A percentile compares a stretch with the other conserved stretches of the same genome.
phyloP scores from a whole-genome alignment of 1,140 invertebrate genomes.

The Vollenhovia emeryi region DNA sequence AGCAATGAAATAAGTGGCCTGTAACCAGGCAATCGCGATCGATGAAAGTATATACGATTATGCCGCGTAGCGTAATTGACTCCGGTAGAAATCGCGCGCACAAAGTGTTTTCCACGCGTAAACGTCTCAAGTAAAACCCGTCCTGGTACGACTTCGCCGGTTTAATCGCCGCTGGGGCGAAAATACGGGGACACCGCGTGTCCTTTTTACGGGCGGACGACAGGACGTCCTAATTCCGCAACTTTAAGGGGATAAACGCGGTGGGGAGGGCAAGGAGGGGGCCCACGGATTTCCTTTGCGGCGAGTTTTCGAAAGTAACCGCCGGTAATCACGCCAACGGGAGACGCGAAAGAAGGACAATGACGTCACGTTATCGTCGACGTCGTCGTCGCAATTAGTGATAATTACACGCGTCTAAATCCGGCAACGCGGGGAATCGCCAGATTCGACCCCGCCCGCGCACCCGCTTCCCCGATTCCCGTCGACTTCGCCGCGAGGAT shows the following conservation, averaged over 20 bases:
- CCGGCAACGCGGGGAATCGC: constrained; percentile 28
- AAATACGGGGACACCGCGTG: background rate
- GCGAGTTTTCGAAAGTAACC: constrained; percentile 19
- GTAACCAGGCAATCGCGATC: background rate
- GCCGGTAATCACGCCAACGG: background rate
- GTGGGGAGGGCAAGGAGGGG: no score
- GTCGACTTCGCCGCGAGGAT: background rate
- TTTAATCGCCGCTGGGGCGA: background rate
- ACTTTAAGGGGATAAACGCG: background rate
- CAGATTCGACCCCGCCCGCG: background rate
- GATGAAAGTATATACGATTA: background rate
- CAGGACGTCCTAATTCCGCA: background rate
- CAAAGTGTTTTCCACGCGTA: background rate
- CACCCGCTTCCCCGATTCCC: constrained; percentile 4
- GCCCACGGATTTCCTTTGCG: constrained; percentile 2
- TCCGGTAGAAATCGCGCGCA: background rate
- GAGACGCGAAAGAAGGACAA: background rate
- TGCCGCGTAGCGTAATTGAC: background rate
- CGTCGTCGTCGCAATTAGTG: constrained; percentile 24
- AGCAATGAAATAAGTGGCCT: constrained; percentile 3
- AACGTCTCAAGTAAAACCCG: background rate
- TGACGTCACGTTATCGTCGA: constrained; percentile 11
- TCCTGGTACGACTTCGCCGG: background rate
- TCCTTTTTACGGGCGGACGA: background rate
- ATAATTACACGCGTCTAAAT: constrained; percentile 45